These are phyloP conservation scores for Marasmarcha lunaedactyla DNA, from an alignment of 2,888 invertebrate genomes.

Conservation along the genomic window DNA sequence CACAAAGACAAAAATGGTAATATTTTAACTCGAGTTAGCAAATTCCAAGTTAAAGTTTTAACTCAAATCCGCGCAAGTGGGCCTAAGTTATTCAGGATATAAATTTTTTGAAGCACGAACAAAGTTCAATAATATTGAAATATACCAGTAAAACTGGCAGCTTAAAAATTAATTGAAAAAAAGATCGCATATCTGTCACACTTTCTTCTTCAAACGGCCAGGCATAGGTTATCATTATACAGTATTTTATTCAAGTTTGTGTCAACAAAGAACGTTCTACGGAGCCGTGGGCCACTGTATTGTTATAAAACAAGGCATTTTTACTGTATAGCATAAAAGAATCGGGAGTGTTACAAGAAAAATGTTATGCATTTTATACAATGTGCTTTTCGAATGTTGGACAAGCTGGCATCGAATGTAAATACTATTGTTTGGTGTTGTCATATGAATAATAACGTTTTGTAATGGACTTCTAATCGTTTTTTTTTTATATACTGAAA, in stretches of 20 bases:
- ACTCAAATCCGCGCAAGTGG: too few relatives aligned
- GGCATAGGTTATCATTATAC: conserved; percentile 58
- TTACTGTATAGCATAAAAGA: conserved; percentile 48
- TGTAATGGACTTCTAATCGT: conserved; percentile 60
- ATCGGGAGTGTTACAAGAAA: conserved; percentile 52
- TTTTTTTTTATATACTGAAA: conserved; percentile 39
- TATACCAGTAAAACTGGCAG: too few relatives aligned
- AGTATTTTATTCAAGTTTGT: conserved; percentile 56
- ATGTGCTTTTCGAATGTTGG: conserved; percentile 64
- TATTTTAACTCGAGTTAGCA: too few relatives aligned
- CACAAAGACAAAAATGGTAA: not conserved
- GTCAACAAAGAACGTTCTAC: conserved; percentile 47
- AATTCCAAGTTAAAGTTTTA: too few relatives aligned
- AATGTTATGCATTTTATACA: conserved; percentile 58
- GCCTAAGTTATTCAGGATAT: too few relatives aligned
- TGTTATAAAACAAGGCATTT: conserved; percentile 54
- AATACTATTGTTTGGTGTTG: conserved; percentile 64
- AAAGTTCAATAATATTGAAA: too few relatives aligned
- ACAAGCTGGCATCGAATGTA: conserved; percentile 69
- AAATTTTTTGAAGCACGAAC: too few relatives aligned
- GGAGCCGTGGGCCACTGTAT: conserved; percentile 38
- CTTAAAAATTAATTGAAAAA: too few relatives aligned
- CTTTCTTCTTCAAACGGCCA: conserved; percentile 45
- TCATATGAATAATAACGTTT: conserved; percentile 52
- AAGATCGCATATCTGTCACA: too few relatives aligned